These are phyloP conservation scores for Buceros bicornis DNA, from an alignment of 2,797 vertebrate species.

Conservation along the genomic window DNA sequence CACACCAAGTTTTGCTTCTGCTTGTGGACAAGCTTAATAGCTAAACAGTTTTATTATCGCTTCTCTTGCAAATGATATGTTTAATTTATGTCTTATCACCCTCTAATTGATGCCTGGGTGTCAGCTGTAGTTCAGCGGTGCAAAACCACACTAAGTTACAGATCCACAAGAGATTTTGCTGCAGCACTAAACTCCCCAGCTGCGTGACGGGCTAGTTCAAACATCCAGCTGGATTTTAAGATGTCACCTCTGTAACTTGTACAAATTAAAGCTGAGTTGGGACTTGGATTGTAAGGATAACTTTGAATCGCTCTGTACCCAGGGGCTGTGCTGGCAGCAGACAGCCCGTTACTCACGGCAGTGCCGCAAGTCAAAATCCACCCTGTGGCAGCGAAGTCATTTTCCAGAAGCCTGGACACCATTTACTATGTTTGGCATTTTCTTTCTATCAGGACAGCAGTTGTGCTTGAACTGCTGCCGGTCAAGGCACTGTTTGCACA, in stretches of 20 bases:
- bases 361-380: background rate
- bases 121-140: background rate
- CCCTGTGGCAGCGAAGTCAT: background rate
- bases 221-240: background rate
- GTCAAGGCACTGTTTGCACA: background rate
- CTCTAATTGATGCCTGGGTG: background rate
- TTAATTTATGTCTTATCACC: background rate
- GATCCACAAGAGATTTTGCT: background rate
- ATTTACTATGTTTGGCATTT: background rate
- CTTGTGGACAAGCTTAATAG: background rate
- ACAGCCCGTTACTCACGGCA: background rate
- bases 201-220: background rate
- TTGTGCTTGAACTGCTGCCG: background rate
- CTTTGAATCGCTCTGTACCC: background rate
- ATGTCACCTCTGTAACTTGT: background rate
- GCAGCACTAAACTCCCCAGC: background rate
- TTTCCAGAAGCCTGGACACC: slow-evolving; percentile 30
- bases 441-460: background rate
- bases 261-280: background rate
- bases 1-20: background rate
- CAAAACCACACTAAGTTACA: background rate
- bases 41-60: background rate
- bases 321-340: background rate
- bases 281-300: background rate
- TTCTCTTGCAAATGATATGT: background rate